phyloP scores from a whole-genome alignment of 64 coral and sea anemone species.

The Dendronephthya gigantea region DNA sequence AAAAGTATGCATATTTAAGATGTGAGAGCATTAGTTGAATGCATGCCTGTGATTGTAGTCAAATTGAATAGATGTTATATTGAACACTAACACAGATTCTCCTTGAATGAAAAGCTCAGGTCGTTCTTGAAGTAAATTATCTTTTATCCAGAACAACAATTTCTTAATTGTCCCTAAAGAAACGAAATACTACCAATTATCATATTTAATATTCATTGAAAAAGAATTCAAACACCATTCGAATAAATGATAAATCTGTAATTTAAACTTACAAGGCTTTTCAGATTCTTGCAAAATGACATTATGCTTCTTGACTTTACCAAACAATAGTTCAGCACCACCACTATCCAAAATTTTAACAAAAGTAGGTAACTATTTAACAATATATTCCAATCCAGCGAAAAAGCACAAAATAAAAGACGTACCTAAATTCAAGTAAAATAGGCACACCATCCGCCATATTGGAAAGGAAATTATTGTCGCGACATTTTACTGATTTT shows the following conservation, averaged over 20 bases:
- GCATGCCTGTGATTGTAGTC: not conserved
- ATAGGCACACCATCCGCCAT: constrained; percentile 71
- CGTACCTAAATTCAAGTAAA: constrained; percentile 65
- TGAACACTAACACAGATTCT: constrained; percentile 76
- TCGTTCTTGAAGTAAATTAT: constrained; percentile 92
- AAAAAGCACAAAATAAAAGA: not conserved
- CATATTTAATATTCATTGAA: too few species aligned
- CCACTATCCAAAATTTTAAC: constrained; percentile 43
- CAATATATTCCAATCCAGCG: not conserved
- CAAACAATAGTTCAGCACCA: constrained; percentile 86
- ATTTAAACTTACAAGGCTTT: constrained; percentile 63
- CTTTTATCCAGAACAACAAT: constrained; percentile 83
- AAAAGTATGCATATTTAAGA: not conserved
- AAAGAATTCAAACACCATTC: not conserved
- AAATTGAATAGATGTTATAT: not conserved
- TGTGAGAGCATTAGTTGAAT: not conserved
- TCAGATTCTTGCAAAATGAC: constrained; percentile 40
- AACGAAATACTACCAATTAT: not conserved
- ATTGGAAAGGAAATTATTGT: not conserved
- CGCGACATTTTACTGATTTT: not conserved
- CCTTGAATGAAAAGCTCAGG: constrained; percentile 90
- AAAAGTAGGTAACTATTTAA: not conserved
- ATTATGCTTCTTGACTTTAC: constrained; percentile 81
- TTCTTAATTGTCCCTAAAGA: constrained; percentile 74
- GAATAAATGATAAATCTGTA: not conserved